Evolutionary conservation across 1,140 invertebrate species (phyloP).

Genomic region (Geopemphigus sp.): DNA sequence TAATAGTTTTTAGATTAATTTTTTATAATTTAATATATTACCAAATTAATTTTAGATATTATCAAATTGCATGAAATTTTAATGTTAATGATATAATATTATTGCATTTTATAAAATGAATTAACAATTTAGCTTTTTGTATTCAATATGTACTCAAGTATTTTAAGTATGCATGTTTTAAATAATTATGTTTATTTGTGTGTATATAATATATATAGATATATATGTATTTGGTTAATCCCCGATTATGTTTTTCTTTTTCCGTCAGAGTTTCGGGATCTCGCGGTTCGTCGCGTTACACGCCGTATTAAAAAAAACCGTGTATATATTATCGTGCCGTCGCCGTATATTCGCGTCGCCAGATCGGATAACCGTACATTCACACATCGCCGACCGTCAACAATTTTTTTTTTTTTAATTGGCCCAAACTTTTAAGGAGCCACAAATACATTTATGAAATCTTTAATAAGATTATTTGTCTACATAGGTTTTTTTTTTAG

Average conservation of each 20-base stretch:
- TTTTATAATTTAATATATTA: too few species aligned
- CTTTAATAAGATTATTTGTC: slow-evolving; percentile 43
- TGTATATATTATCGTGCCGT: slow-evolving; percentile 44
- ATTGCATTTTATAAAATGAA: not conserved
- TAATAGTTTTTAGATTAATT: too few species aligned
- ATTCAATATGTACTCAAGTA: not conserved
- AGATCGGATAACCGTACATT: slow-evolving; percentile 45
- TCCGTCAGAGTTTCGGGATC: slow-evolving; percentile 49
- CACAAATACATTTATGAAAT: slow-evolving; percentile 36
- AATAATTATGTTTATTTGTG: not conserved
- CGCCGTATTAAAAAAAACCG: slow-evolving; percentile 49
- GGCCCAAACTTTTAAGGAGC: slow-evolving; percentile 38
- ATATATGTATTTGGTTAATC: slow-evolving; percentile 45
- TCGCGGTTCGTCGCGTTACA: slow-evolving; percentile 49
- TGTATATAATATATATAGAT: not conserved
- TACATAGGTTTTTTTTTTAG: slow-evolving; percentile 36
- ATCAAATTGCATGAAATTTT: not conserved
- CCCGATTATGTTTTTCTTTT: slow-evolving; percentile 48
- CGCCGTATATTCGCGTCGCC: slow-evolving; percentile 43
- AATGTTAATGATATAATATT: not conserved
- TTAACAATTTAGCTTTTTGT: slow-evolving; percentile 5
- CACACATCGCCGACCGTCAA: slow-evolving; percentile 42
- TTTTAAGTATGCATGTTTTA: slow-evolving; percentile 20
- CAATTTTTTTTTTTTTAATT: slow-evolving; percentile 32
- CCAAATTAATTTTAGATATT: too few species aligned